phyloP scores from a whole-genome alignment of 2,888 invertebrate genomes.

The Caenorhabditis auriculariae region DNA sequence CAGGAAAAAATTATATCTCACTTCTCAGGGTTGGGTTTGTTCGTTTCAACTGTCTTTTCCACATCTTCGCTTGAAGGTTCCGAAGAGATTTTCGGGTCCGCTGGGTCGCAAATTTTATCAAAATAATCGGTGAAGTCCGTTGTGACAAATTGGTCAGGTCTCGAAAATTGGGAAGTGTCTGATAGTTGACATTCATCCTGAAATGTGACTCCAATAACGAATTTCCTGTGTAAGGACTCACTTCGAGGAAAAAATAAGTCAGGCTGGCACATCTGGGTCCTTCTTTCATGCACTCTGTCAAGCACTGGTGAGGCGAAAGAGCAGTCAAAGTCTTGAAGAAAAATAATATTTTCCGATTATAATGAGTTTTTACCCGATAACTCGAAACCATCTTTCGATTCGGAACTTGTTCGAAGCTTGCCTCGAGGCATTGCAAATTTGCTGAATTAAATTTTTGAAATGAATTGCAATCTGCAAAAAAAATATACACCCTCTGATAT shows the following conservation, averaged over 20 bases:
- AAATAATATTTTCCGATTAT: neutral
- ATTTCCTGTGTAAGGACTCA: conserved; percentile 3
- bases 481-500: too few relatives aligned
- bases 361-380: conserved; percentile 26
- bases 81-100: conserved; percentile 17
- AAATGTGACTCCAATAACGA: conserved; percentile 5
- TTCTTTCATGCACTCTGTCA: conserved; percentile 50
- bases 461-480: neutral
- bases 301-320: conserved; percentile 44
- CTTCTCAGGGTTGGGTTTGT: neutral
- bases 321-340: conserved; percentile 30
- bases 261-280: conserved; percentile 61
- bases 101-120: conserved; percentile 48
- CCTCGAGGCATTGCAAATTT: conserved; percentile 48
- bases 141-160: conserved; percentile 49
- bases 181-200: conserved; percentile 60
- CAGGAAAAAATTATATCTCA: neutral
- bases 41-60: neutral
- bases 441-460: conserved; percentile 22
- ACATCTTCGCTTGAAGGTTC: conserved; percentile 10
- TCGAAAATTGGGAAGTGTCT: conserved; percentile 48
- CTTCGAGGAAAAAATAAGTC: conserved; percentile 49
- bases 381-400: conserved; percentile 46
- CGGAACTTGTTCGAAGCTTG: conserved; percentile 53
- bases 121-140: conserved; percentile 57